Evolutionary conservation across 1,140 invertebrate species (phyloP).

Genomic region (Laodelphax striatellus): DNA sequence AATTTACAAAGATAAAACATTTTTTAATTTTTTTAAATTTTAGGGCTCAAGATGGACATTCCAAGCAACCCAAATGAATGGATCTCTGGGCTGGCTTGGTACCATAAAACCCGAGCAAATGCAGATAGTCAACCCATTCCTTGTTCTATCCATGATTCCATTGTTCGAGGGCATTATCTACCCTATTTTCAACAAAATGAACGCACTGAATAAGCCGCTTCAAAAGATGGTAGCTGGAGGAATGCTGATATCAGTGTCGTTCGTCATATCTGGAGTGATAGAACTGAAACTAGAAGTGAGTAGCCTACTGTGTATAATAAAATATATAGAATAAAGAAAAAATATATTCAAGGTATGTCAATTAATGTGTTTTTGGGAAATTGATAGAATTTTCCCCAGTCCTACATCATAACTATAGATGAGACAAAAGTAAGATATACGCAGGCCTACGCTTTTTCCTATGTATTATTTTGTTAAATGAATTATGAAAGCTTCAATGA

Average conservation of each 20-base stretch:
- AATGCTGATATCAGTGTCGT: conserved; percentile 49
- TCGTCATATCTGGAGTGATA: conserved; percentile 51
- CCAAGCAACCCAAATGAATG: conserved; percentile 57
- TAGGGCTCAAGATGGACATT: conserved; percentile 42
- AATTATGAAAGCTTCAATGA: no score
- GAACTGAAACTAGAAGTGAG: conserved; percentile 50
- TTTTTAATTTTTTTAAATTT: background rate
- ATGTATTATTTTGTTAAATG: no score
- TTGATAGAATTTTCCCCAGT: no score
- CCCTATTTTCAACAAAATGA: conserved; percentile 25
- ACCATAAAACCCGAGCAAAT: conserved; percentile 69
- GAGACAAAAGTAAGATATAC: no score
- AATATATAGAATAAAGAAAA: no score
- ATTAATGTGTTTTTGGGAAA: no score
- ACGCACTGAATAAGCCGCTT: conserved; percentile 36
- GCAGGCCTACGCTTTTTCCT: no score
- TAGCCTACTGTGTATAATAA: no score
- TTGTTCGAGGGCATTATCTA: conserved; percentile 56
- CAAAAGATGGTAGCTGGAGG: conserved; percentile 52
- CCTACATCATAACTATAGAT: no score
- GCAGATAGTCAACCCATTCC: conserved; percentile 65
- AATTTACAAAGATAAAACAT: no score
- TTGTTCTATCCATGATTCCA: conserved; percentile 68
- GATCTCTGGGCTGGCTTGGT: conserved; percentile 39
- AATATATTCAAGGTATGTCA: no score